A percentile compares a stretch with the other conserved stretches of the same genome.
phyloP scores from a whole-genome alignment of 2,113 vertebrate species.

The Lagopus leucura region DNA sequence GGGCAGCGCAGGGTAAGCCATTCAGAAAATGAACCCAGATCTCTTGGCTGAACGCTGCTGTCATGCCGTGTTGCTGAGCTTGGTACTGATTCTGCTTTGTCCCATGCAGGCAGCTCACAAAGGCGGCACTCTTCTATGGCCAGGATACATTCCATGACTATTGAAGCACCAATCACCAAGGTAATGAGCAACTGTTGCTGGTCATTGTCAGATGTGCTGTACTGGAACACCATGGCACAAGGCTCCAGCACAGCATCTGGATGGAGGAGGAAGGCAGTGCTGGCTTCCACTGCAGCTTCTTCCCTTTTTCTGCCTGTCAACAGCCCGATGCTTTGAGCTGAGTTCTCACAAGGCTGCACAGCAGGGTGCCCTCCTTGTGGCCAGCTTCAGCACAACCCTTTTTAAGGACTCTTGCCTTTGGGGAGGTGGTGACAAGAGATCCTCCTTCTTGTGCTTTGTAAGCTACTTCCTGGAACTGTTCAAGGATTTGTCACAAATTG shows the following conservation, averaged over 20 bases:
- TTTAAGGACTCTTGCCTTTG: not conserved
- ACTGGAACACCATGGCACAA: not conserved
- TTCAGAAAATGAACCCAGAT: not conserved
- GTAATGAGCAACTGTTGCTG: slow-evolving; percentile 63
- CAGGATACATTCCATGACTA: slow-evolving; percentile 98
- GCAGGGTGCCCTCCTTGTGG: not conserved
- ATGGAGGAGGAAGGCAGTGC: not conserved
- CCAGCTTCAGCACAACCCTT: not conserved
- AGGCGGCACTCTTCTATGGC: slow-evolving; percentile 96
- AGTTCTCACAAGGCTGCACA: not conserved
- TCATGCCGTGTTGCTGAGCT: not conserved
- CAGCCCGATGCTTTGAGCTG: not conserved
- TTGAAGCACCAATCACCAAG: slow-evolving; percentile 98
- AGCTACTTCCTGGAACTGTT: not conserved
- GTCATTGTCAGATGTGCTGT: not conserved
- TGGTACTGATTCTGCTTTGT: not conserved
- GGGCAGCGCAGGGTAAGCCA: not conserved
- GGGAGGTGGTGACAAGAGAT: not conserved
- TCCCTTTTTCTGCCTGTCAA: not conserved
- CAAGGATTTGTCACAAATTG: not conserved
- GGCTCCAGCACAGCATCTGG: not conserved
- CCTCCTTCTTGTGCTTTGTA: not conserved
- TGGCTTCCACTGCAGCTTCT: not conserved
- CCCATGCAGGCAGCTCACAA: slow-evolving; percentile 87
- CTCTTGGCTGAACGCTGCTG: not conserved